phyloP scores from a whole-genome alignment of 37 sponge, comb jelly and placozoan species.

The Aplysina aerophoba region DNA sequence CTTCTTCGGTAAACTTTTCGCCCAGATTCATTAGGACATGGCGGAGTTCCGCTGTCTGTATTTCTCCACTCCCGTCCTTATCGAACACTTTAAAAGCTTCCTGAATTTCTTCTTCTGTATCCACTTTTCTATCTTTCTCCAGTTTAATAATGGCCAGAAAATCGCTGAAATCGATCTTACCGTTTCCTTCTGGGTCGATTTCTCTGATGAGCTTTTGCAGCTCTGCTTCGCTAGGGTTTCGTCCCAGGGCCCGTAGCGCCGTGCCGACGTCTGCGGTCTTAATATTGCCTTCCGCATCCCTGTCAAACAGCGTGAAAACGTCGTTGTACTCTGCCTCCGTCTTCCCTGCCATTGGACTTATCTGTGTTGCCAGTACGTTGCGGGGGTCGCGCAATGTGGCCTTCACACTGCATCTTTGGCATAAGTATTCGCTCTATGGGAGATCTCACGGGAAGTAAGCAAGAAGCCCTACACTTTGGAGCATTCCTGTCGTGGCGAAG shows the following conservation, averaged over 20 bases:
- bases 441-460: too few relatives aligned
- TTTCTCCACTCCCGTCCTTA: conserved; percentile 40
- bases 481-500: too few relatives aligned
- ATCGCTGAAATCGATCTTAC: conserved; percentile 89
- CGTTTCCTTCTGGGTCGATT: conserved; percentile 37
- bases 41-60: conserved; percentile 27
- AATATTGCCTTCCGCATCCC: conserved; percentile 48
- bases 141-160: conserved; percentile 8
- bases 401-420: too few relatives aligned
- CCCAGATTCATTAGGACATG: conserved; percentile 38
- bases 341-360: not conserved
- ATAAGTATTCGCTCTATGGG: too few relatives aligned
- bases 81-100: conserved; percentile 19
- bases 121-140: not conserved
- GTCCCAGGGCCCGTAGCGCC: conserved; percentile 21
- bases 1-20: conserved; percentile 30
- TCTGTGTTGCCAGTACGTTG: too few relatives aligned
- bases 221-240: conserved; percentile 22
- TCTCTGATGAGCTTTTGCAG: conserved; percentile 19
- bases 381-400: too few relatives aligned
- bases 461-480: too few relatives aligned
- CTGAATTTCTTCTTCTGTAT: conserved; percentile 44
- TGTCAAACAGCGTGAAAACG: conserved; percentile 60
- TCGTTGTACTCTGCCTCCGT: conserved; percentile 60
- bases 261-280: conserved; percentile 19